Percentiles rank a stretch among this genome's conserved stretches.
Evolutionary conservation across 2,113 vertebrate genomes (phyloP).

Genomic region (Silurus glanis): DNA sequence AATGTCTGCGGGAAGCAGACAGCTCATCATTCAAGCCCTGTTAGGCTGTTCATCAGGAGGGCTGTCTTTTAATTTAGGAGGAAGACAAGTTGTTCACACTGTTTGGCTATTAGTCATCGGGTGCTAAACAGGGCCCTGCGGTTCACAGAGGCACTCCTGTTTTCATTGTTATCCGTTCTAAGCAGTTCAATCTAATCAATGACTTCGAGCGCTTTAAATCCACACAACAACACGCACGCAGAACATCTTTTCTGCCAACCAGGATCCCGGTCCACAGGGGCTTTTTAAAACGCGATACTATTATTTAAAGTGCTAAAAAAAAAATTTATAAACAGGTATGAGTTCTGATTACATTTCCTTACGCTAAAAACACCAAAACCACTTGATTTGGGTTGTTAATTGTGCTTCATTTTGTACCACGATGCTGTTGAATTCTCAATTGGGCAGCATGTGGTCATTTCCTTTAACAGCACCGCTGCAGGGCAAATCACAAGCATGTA

Average conservation of each 20-base stretch:
- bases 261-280: slow-evolving; percentile 18
- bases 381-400: neutral
- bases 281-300: slow-evolving; percentile 18
- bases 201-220: slow-evolving; percentile 38
- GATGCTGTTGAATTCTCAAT: neutral
- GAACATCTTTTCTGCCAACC: slow-evolving; percentile 32
- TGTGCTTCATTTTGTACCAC: neutral
- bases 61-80: slow-evolving; percentile 47
- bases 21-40: slow-evolving; percentile 45
- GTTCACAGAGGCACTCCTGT: slow-evolving; percentile 43
- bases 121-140: slow-evolving; percentile 44
- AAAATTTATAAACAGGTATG: neutral
- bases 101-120: slow-evolving; percentile 49
- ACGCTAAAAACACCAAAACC: neutral
- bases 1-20: slow-evolving; percentile 2
- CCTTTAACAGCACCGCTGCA: neutral
- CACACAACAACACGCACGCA: slow-evolving; percentile 28
- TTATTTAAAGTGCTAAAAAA: neutral
- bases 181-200: slow-evolving; percentile 45
- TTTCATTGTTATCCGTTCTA: slow-evolving; percentile 47
- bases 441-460: neutral
- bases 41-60: slow-evolving; percentile 44
- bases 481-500: neutral
- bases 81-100: slow-evolving; percentile 22
- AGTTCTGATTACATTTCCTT: neutral